These are phyloP conservation scores for Acrobasis suavella DNA, from an alignment of 2,888 invertebrate genomes.

Conservation along the genomic window DNA sequence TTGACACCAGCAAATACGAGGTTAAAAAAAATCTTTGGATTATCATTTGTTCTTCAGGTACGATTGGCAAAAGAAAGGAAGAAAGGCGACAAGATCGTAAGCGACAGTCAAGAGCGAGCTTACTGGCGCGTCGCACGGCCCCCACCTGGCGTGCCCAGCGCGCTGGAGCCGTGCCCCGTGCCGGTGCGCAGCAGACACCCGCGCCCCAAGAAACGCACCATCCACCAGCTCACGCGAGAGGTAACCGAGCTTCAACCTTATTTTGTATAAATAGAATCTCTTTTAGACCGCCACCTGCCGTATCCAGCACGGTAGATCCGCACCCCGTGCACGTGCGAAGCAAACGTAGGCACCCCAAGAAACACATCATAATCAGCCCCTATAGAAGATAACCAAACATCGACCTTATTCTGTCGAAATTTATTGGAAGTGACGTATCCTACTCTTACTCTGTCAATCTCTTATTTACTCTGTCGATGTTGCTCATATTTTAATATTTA, in stretches of 20 bases:
- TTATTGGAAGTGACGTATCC: too few relatives aligned
- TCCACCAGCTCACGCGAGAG: conserved; percentile 91
- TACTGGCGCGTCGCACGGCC: conserved; percentile 98
- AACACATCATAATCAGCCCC: too few relatives aligned
- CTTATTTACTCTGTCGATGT: too few relatives aligned
- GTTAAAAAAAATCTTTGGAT: too few relatives aligned
- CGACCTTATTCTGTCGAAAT: too few relatives aligned
- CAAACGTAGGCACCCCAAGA: too few relatives aligned
- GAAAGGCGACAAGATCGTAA: conserved; percentile 97
- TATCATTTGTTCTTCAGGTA: conserved; percentile 76
- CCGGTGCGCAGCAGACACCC: conserved; percentile 88
- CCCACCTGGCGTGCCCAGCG: conserved; percentile 93
- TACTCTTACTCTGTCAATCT: too few relatives aligned
- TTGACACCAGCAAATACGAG: too few relatives aligned
- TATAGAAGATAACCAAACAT: too few relatives aligned
- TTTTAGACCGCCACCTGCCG: background rate
- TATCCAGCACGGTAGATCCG: background rate
- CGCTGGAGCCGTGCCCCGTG: conserved; percentile 93
- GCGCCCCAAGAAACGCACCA: conserved; percentile 86
- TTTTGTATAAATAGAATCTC: background rate
- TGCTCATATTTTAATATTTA: too few relatives aligned
- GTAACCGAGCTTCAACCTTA: conserved; percentile 63
- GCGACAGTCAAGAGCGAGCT: conserved; percentile 98
- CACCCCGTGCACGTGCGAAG: background rate
- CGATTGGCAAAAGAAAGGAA: conserved; percentile 96